Conservation (phyloP, 2,888 invertebrate species). For the Cerastis leucographa region DNA sequence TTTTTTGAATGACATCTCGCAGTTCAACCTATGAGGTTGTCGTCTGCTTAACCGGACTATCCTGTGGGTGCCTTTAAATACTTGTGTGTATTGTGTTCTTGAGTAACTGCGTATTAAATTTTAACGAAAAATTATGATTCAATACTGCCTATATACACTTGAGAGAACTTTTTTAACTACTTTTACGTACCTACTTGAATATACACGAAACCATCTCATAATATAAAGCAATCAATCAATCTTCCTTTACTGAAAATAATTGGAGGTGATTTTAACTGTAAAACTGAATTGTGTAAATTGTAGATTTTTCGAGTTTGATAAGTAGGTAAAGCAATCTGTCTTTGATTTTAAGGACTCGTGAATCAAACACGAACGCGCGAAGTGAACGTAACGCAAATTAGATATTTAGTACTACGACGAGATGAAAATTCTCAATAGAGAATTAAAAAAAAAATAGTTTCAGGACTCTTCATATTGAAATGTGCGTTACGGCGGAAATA, state of each 20-base stretch:
- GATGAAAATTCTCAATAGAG: background rate
- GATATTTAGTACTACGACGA: background rate
- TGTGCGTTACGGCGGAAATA: too few species aligned
- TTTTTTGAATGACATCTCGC: too few species aligned
- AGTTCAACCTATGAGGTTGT: too few species aligned
- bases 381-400: background rate
- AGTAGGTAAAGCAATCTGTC: background rate
- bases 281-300: background rate
- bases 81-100: too few species aligned
- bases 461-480: background rate
- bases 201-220: background rate
- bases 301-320: background rate
- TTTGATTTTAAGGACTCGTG: background rate
- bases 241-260: background rate
- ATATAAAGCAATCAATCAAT: background rate
- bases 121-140: background rate
- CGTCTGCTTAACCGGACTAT: too few species aligned
- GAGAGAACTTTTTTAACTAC: background rate
- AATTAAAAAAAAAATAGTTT: background rate
- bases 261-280: background rate
- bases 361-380: background rate
- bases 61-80: too few species aligned
- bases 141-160: background rate
- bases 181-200: background rate
- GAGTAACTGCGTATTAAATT: background rate